Base-by-base conservation (phyloP, 2,797 vertebrate species). In the Nannoperca australis region DNA sequence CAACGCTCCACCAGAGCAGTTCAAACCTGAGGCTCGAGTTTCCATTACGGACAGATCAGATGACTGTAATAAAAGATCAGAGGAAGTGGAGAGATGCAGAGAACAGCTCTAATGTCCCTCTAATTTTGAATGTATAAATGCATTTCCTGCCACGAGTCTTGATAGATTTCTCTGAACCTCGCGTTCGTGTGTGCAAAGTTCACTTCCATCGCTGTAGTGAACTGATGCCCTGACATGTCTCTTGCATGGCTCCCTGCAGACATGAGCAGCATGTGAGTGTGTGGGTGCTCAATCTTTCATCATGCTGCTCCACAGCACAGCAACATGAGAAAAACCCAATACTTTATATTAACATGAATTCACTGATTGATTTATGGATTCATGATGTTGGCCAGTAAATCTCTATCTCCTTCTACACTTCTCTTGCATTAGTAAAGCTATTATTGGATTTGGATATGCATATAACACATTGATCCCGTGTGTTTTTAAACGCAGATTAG, bases 31-130 rank as follows among this genome's bases (percentile, higher is more conserved):
- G 60, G 71, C 72, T 85, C 0, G 0, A 53, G 53, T 76, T 88
- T 84, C 90, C 84, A 67, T 85, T 82, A 54, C 53, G 82, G 68
- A 55, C 71, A 40, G 87, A 87, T 92, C 85, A 61, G 61, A 81
- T 90, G 78, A 74, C 89, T 4, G 70, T 71, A 83, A 83, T 85
- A 77, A 90, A 91, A 79, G 81, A 83, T 66, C 22, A 62, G 78
- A 80, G 80, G 79, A 90, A 84, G 72, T 66, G 62, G 59, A 69
- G 59, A 54, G 79, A 67, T 68, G 83, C 58, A 38, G 67, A 79
- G 66, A 65, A 63, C 78, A 42, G 73, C 79, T 86, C 67, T 70
- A 84, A 91, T 83, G 72, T 65, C 32, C 30, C n/a, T 59, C 24
- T 81, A 20, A 47, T 65, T 80, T 55, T 58, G 50, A 73, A 67